These are phyloP conservation scores for Garrulus glandarius DNA, from an alignment of 2,797 vertebrate species.

Conservation along the genomic window DNA sequence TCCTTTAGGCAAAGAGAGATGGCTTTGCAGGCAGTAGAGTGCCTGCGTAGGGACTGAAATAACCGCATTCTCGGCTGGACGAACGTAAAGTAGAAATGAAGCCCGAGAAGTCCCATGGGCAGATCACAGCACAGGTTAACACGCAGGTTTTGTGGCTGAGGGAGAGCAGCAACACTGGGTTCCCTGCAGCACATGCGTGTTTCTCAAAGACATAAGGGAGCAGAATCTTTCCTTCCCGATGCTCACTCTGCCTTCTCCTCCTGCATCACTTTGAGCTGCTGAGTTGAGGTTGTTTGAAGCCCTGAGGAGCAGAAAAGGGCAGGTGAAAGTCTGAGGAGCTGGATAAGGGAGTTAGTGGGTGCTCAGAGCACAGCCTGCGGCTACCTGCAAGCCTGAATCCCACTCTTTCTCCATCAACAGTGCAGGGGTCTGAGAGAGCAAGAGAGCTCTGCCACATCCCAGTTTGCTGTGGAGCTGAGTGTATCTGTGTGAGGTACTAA, in stretches of 20 bases:
- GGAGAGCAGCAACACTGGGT: fast-evolving
- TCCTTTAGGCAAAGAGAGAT: not conserved
- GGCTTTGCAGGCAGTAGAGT: not conserved
- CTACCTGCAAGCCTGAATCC: fast-evolving
- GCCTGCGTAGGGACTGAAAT: not conserved
- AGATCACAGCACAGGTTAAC: not conserved
- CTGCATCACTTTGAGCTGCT: not conserved
- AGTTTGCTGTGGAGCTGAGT: not conserved
- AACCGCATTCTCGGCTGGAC: not conserved
- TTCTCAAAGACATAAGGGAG: not conserved
- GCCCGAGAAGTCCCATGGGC: not conserved
- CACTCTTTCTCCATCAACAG: not conserved
- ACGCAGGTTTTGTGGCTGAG: not conserved
- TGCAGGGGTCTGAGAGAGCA: not conserved
- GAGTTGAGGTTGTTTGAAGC: not conserved
- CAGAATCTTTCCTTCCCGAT: not conserved
- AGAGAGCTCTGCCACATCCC: not conserved
- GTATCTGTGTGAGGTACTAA: not conserved
- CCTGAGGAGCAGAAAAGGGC: not conserved
- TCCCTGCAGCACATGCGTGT: not conserved
- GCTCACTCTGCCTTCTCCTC: not conserved
- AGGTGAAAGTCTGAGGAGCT: not conserved
- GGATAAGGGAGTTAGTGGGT: fast-evolving
- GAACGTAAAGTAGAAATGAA: not conserved
- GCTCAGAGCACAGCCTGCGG: fast-evolving